Base-by-base conservation (phyloP, 2,113 vertebrate genomes). In the Podilymbus podiceps region DNA sequence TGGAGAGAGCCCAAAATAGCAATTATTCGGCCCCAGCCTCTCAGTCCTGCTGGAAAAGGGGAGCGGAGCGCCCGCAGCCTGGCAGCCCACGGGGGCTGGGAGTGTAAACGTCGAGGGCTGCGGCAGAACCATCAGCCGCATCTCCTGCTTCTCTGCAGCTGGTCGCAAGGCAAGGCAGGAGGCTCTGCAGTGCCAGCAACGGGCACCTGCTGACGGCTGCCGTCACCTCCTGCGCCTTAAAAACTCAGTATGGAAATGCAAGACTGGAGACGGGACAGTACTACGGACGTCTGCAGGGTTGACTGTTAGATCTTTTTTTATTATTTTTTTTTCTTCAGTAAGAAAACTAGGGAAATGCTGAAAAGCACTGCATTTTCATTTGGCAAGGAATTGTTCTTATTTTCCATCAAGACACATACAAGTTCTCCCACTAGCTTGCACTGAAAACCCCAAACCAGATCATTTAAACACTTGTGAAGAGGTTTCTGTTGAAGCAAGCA, bases 281-380 rank as follows among this genome's bases (percentile, higher is more conserved):
- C 6, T 33, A 22, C 0, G 0, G 59, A 12, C 33, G 44, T 44
- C 38, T n/a, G 19, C 40, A 38, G 52, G 17, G 38, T 0, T 40
- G 28, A 38, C 31, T 44, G 46, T 12, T 42, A 24, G 15, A 28
- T 38, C 47, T n/a, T n/a, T 1, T 5, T 5, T n/a, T n/a, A n/a
- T n/a, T n/a, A 5, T n/a, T 6, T 38, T 44, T 33, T 8, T 3
- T 49, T 30, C 47, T 69, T 19, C 31, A 59, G 17, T 12, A 8
- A 52, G 33, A 28, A 74, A 69, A 13, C 11, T 6, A 38, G 11
- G 12, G 46, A 62, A 66, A 69, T 62, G 27, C 1, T 40, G 33
- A 38, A 73, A 84, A 69, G 4, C 9, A 3, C 5, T 5, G 3
- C 8, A 2, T 88, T 84, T 80, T 56, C 11, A 12, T 60, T 74